These are phyloP conservation scores for Trissoscelio sp. DNA, from an alignment of 2,888 invertebrate genomes.

Conservation along the genomic window DNA sequence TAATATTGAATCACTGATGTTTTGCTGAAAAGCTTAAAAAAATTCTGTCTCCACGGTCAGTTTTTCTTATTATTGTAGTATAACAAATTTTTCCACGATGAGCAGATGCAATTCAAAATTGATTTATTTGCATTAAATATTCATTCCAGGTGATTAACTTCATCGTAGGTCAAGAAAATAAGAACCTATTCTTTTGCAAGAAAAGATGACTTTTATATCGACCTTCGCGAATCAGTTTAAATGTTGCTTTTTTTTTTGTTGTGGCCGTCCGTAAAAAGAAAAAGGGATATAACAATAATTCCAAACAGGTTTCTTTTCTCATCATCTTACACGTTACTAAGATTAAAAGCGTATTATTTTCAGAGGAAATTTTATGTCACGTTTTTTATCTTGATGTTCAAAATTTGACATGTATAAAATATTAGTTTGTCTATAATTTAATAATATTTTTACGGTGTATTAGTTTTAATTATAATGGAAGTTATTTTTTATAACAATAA, in stretches of 20 bases:
- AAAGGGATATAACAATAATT: conserved; percentile 47
- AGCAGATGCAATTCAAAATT: not conserved
- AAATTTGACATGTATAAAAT: not conserved
- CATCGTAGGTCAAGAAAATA: conserved; percentile 25
- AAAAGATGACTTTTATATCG: conserved; percentile 43
- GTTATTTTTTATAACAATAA: no score
- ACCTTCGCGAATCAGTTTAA: conserved; percentile 60
- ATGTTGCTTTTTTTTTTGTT: conserved; percentile 47
- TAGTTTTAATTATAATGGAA: no score
- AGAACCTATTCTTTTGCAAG: conserved; percentile 21
- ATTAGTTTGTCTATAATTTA: not conserved
- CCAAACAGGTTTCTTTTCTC: conserved; percentile 64
- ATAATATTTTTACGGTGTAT: no score
- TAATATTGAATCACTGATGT: conserved; percentile 10
- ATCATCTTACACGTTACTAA: conserved; percentile 39
- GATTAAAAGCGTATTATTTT: conserved; percentile 51
- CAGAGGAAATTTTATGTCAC: conserved; percentile 35
- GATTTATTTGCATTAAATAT: conserved; percentile 21
- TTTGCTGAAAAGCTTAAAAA: not conserved
- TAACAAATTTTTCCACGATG: not conserved
- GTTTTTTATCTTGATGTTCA: conserved; percentile 3
- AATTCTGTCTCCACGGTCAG: not conserved
- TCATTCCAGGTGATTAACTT: conserved; percentile 29
- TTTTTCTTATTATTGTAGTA: not conserved
- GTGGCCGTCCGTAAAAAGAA: conserved; percentile 39